Evolutionary conservation across 2,888 invertebrate species (phyloP).

Genomic region (Holacanthella duospinosa): DNA sequence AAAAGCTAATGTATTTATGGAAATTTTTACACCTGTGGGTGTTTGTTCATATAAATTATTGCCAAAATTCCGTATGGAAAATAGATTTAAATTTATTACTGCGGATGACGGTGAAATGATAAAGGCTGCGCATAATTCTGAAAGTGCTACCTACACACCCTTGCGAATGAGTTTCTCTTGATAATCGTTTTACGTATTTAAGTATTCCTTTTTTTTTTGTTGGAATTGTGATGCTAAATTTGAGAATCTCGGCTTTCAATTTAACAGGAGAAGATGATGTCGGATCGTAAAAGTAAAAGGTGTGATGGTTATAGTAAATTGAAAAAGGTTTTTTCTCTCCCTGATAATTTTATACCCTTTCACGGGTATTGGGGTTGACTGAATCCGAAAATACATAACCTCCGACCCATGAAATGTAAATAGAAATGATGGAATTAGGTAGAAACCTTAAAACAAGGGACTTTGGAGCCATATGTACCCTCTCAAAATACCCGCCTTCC

Average conservation of each 20-base stretch:
- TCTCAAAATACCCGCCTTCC: background rate
- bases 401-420: conserved; percentile 6
- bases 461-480: background rate
- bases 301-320: conserved; percentile 6
- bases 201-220: conserved; percentile 1
- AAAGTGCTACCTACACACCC: no score
- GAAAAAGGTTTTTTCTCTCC: background rate
- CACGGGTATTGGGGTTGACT: background rate
- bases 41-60: no score
- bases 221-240: background rate
- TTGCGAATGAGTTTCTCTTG: background rate
- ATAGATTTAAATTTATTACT: no score
- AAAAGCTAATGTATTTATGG: no score
- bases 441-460: background rate
- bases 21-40: no score
- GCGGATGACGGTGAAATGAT: no score
- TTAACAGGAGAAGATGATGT: background rate
- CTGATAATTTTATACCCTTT: conserved; percentile 2
- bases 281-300: background rate
- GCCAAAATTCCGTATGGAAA: no score
- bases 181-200: conserved; percentile 2
- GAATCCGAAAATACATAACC: background rate
- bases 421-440: background rate
- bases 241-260: background rate
- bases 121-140: no score